These are phyloP conservation scores for Alentia gelatinosa DNA, from an alignment of 2,888 invertebrate genomes.

Conservation along the genomic window DNA sequence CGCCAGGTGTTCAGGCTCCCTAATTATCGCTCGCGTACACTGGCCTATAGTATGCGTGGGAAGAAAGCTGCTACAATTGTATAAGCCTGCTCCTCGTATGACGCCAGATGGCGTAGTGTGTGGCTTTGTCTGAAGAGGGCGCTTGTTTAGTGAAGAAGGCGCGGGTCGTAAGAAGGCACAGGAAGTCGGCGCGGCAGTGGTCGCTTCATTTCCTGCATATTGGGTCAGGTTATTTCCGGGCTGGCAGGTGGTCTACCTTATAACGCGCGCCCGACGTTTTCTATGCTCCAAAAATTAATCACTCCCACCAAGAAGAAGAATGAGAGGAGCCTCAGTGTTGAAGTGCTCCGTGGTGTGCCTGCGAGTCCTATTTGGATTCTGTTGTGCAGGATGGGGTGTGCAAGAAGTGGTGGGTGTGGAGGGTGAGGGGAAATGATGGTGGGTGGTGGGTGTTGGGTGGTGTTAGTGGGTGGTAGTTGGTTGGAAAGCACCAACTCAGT, in stretches of 20 bases:
- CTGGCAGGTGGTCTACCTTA: conserved; percentile 35
- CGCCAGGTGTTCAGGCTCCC: too few species aligned
- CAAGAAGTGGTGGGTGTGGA: neutral
- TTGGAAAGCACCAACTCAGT: neutral
- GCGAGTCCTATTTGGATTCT: neutral
- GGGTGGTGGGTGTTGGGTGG: neutral
- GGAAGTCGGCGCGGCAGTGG: conserved; percentile 17
- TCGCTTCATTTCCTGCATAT: conserved; percentile 44
- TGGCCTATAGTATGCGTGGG: too few species aligned
- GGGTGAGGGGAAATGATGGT: neutral
- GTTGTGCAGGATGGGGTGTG: neutral
- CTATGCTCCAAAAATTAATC: neutral
- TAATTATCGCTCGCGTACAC: too few species aligned
- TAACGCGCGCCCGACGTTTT: neutral
- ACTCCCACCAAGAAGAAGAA: neutral
- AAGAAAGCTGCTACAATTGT: too few species aligned
- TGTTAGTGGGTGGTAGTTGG: neutral
- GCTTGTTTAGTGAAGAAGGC: too few species aligned
- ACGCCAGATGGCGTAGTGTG: too few species aligned
- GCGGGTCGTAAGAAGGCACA: neutral
- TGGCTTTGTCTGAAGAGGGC: too few species aligned
- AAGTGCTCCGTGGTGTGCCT: neutral
- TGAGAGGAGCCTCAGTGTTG: neutral
- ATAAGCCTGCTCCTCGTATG: too few species aligned
- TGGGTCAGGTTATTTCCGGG: conserved; percentile 13